Base-by-base conservation (phyloP, 2,888 invertebrate genomes). In the Quadroppia sp. region DNA sequence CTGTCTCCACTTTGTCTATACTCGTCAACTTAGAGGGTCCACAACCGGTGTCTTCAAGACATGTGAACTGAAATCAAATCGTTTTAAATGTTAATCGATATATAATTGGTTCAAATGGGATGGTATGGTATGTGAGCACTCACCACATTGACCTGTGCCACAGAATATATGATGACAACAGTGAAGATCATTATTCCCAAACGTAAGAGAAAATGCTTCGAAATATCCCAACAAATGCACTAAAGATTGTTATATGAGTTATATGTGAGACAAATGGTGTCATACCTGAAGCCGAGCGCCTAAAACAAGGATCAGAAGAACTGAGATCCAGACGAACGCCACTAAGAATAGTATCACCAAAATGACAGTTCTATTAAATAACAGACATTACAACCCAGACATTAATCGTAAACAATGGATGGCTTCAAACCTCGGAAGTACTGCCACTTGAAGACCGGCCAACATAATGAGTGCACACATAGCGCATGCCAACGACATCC, bases 61-160 rank as follows among this genome's bases (percentile, higher is more conserved):
- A 78, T 20, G 77, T 77, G 75, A 77, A 76, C 78, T 78, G 28
- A 72, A 77, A 75, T n/a, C n/a, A n/a, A n/a, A n/a, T n/a, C n/a
- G n/a, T n/a, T n/a, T n/a, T n/a, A n/a, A n/a, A n/a, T n/a, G n/a
- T n/a, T n/a, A n/a, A n/a, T n/a, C n/a, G n/a, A n/a, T n/a, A n/a
- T n/a, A 3, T 2, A 20, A 50, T 50, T n/a, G 50, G 20, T 20
- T 36, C 36, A 36, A 9, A 36, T 7, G 4, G 36, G 36, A 36
- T 36, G 36, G 36, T 9, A 36, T 36, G 6, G 36, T 36, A 36
- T 36, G 36, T 36, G 23, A 56, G 23, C 77, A 87, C 91, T 87
- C 85, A 94, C 93, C 86, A 93, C 91, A 86, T 94, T 94, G 76
- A 93, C 91, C 85, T 94, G 93, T 71, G 92, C 91, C 77, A 93